phyloP scores from a whole-genome alignment of 2,113 vertebrate genomes.

The Tupaia chinensis region DNA sequence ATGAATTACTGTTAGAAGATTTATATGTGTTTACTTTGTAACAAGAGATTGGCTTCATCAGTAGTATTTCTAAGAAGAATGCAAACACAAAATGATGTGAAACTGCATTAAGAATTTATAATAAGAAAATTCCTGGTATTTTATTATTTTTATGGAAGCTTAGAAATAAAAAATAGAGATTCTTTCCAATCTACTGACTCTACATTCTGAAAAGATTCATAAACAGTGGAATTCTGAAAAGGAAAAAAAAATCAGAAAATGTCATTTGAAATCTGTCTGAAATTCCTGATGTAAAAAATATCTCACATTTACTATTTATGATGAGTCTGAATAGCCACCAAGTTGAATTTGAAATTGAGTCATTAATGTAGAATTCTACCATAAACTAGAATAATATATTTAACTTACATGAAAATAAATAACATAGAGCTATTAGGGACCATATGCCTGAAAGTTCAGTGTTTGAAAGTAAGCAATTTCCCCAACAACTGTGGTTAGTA shows the following conservation, averaged over 20 bases:
- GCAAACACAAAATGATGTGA: not conserved
- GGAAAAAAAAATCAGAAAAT: not conserved
- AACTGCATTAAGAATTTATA: not conserved
- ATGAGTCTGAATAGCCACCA: not conserved
- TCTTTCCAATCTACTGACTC: not conserved
- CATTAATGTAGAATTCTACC: not conserved
- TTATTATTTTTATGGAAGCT: not conserved
- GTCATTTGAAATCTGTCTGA: not conserved
- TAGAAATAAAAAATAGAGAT: not conserved
- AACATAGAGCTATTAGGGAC: not conserved
- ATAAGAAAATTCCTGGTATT: not conserved
- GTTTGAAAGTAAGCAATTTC: not conserved
- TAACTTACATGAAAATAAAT: not conserved
- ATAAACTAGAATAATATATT: not conserved
- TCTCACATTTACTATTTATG: not conserved
- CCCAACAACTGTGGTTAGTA: not conserved
- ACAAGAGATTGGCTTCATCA: not conserved
- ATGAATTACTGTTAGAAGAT: not conserved
- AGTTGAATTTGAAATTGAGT: not conserved
- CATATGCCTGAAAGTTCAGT: not conserved
- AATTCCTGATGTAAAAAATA: not conserved
- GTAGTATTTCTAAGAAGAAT: not conserved
- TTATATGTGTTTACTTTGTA: not conserved
- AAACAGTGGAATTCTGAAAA: not conserved
- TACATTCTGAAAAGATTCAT: not conserved